Evolutionary conservation across 2,113 vertebrate genomes (phyloP), one percentile per base, ranked within the genome.

Genomic region (Genyomyrus donnyi): DNA sequence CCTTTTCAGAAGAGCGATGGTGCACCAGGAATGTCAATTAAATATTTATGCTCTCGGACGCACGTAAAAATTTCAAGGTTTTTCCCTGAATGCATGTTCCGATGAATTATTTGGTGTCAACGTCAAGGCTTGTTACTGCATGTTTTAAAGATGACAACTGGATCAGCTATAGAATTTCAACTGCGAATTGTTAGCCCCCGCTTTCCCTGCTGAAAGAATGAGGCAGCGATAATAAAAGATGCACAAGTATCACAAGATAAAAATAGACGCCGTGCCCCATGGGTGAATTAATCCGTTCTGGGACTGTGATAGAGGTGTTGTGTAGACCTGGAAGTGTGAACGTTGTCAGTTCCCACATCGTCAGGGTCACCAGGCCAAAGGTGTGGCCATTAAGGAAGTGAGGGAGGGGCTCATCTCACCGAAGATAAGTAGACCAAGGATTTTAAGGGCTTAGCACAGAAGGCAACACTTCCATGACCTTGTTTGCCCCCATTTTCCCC

Each of bases 91-190:
- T 84, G 88, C 62, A 58, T 89, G 49, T 90, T 49, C 39, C 27
- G 19, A 66, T 90, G 80, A 90, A 66, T 86, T 90, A 90, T 90
- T 53, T 86, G 80, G 45, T 62, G 50, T 83, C n/a, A 77, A 56
- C 77, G 87, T 85, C 53, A 89, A 90, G 87, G 42, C 52, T 27
- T 80, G 88, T 83, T 56, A 8, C 58, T 21, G 35, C 24, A 50
- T 84, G 56, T 89, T 91, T 89, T 87, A 89, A 85, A 80, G 49
- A 88, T 88, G 21, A 24, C 42, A 85, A 50, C 80, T 31, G 48
- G 62, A 70, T 45, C 84, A 52, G 31, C 88, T 83, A 85, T 42
- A 31, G 19, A 83, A 83, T 45, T 42, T 42, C 17, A 74, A 45
- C 10, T 45, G 19, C 56, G 49, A 56, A 77, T 89, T 48, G n/a